phyloP scores from a whole-genome alignment of 2,797 vertebrate genomes.

The Poecilia picta region DNA sequence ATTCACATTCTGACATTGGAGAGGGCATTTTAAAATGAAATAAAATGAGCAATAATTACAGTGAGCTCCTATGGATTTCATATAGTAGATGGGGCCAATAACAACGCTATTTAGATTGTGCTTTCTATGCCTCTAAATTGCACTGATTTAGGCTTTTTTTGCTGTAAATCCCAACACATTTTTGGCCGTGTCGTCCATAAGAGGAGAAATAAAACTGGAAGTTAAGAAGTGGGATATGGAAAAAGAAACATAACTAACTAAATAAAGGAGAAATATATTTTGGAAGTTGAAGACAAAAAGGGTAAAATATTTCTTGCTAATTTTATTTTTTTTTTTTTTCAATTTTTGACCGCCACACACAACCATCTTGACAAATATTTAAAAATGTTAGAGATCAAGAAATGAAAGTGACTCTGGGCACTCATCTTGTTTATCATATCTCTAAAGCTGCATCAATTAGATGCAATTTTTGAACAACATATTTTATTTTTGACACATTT shows the following conservation, averaged over 20 bases:
- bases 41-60: constrained; percentile 47
- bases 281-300: not conserved
- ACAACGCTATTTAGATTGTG: constrained; percentile 39
- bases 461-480: not conserved
- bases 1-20: constrained; percentile 33
- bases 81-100: constrained; percentile 33
- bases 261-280: constrained; percentile 15
- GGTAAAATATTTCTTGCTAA: not conserved
- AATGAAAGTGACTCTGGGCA: not conserved
- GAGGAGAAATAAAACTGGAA: constrained; percentile 17
- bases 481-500: too few species aligned
- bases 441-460: not conserved
- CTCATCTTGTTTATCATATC: too few species aligned
- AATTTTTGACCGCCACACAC: too few species aligned
- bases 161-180: constrained; percentile 61
- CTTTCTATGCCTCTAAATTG: constrained; percentile 61
- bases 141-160: constrained; percentile 59
- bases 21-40: constrained; percentile 38
- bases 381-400: not conserved
- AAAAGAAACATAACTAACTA: not conserved
- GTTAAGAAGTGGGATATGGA: constrained; percentile 10
- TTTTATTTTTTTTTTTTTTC: too few species aligned
- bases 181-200: constrained; percentile 42
- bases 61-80: constrained; percentile 48
- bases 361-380: not conserved